Conservation (phyloP, 2,113 vertebrate genomes). For the Clarias macrocephalus region DNA sequence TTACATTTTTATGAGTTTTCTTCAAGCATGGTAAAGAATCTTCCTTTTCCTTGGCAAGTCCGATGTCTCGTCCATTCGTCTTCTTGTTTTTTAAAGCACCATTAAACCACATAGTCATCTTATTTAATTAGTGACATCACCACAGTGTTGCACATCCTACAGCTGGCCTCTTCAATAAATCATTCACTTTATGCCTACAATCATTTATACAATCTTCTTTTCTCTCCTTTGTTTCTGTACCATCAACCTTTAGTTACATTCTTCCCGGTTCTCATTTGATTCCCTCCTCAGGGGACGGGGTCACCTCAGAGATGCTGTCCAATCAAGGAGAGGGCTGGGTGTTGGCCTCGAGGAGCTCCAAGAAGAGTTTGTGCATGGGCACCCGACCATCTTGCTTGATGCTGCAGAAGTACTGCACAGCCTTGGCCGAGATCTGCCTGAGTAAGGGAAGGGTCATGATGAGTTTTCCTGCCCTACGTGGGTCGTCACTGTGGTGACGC, state of each 20-base stretch:
- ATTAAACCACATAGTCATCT: conserved; percentile 50
- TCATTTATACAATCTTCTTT: conserved; percentile 56
- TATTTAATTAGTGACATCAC: conserved; percentile 50
- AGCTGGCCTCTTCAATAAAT: conserved; percentile 25
- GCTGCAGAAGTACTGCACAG: conserved; percentile 98
- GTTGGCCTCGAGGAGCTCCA: conserved; percentile 98
- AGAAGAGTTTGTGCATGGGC: conserved; percentile 99
- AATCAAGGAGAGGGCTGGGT: conserved; percentile 74
- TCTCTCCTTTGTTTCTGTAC: conserved; percentile 44
- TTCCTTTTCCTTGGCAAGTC: neutral
- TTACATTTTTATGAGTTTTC: neutral
- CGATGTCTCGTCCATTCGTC: neutral
- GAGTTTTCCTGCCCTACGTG: conserved; percentile 90
- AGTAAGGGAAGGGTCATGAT: conserved; percentile 96
- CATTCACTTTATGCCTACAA: neutral
- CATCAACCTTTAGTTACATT: conserved; percentile 19
- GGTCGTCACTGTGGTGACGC: conserved; percentile 86
- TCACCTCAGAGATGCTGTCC: neutral
- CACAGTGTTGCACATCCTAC: conserved; percentile 67
- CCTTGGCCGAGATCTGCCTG: conserved; percentile 92
- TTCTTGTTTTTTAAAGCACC: conserved; percentile 14
- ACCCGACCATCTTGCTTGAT: conserved; percentile 98
- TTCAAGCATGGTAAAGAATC: neutral
- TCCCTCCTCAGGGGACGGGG: neutral
- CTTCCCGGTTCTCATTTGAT: neutral